Percentiles rank a stretch among this genome's conserved stretches.
These are phyloP conservation scores for Erebia epiphron DNA, from an alignment of 2,888 invertebrate species.

Conservation along the genomic window DNA sequence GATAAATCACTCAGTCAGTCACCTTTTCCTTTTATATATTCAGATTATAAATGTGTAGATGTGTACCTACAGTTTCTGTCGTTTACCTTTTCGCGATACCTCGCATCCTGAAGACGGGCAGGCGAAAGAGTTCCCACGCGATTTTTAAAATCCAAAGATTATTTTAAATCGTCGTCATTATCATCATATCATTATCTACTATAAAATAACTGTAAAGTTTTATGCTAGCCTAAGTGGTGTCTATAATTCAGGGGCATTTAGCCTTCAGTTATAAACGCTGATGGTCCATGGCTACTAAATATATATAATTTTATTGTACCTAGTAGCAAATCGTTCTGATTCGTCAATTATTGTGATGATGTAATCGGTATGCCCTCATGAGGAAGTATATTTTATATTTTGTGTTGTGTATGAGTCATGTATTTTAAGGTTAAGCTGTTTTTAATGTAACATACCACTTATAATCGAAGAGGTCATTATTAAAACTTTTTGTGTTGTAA, in stretches of 20 bases:
- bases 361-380: constrained; percentile 24
- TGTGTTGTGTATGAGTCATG: constrained; percentile 28
- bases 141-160: too few species aligned
- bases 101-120: too few species aligned
- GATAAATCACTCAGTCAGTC: too few species aligned
- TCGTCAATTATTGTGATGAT: constrained; percentile 33
- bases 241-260: constrained; percentile 16
- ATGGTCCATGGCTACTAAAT: constrained; percentile 29
- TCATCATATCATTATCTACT: too few species aligned
- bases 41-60: too few species aligned
- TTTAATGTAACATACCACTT: not conserved
- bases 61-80: too few species aligned
- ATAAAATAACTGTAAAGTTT: too few species aligned
- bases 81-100: too few species aligned
- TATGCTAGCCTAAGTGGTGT: not conserved
- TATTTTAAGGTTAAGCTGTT: constrained; percentile 17
- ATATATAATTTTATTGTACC: constrained; percentile 15
- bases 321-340: constrained; percentile 28
- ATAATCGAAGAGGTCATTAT: constrained; percentile 4
- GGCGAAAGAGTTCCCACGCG: too few species aligned
- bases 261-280: constrained; percentile 25
- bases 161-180: too few species aligned
- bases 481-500: too few species aligned
- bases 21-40: too few species aligned
- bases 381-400: constrained; percentile 27